phyloP scores from a whole-genome alignment of 2,888 invertebrate genomes.

The Scaptomyza polygonia region DNA sequence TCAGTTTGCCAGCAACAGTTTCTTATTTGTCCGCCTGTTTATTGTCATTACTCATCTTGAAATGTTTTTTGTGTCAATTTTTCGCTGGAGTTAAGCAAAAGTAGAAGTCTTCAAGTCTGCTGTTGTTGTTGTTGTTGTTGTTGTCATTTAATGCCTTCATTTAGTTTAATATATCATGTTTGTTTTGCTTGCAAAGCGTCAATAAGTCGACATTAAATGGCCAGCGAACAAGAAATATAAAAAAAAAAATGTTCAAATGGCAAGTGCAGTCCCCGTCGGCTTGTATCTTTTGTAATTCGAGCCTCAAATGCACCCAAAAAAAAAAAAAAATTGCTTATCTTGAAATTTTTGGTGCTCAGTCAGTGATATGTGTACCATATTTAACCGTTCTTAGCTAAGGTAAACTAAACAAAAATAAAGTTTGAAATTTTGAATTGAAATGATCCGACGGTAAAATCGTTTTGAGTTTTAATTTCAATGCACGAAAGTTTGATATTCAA shows the following conservation, averaged over 20 bases:
- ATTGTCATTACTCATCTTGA: conserved; percentile 72
- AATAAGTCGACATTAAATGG: conserved; percentile 42
- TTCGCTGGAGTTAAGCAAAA: conserved; percentile 43
- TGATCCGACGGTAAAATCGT: neutral
- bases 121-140: conserved; percentile 18
- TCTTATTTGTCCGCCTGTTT: conserved; percentile 48
- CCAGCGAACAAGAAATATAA: conserved; percentile 32
- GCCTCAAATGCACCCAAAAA: conserved; percentile 40
- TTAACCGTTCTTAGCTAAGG: neutral
- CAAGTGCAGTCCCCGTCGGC: conserved; percentile 56
- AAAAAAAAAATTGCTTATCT: conserved; percentile 24
- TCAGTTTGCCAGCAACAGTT: conserved; percentile 72
- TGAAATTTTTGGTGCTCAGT: conserved; percentile 4
- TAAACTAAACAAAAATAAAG: neutral
- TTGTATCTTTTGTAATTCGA: conserved; percentile 59
- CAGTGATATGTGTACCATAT: too few species aligned
- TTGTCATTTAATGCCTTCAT: conserved; percentile 25
- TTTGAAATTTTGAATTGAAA: neutral
- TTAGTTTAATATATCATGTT: conserved; percentile 52
- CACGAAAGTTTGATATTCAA: neutral
- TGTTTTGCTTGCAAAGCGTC: conserved; percentile 63
- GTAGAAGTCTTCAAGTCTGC: conserved; percentile 18
- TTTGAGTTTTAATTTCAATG: neutral
- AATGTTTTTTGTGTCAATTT: conserved; percentile 67
- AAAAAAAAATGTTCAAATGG: conserved; percentile 10